Base-by-base conservation (phyloP, 2,797 vertebrate genomes). In the Alfaro cultratus region DNA sequence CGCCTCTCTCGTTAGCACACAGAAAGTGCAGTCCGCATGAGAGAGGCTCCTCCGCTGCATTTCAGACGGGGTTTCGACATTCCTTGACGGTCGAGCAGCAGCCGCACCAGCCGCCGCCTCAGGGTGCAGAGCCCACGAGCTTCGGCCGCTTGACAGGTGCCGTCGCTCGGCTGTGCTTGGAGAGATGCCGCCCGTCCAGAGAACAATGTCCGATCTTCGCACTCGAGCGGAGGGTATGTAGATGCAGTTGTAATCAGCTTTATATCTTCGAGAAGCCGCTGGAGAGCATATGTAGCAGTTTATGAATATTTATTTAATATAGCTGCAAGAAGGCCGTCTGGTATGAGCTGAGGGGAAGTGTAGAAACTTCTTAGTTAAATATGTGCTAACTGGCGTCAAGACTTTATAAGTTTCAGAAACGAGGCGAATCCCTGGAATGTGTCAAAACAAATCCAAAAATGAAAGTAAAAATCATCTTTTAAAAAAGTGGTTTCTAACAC, bases 141-240 rank as follows among this genome's bases (percentile, higher is more conserved):
- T 74, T 84, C 89, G 75, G 84, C 91, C 87, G 93, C 77, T 83
- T 93, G 94, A 94, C 95, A 96, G 95, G 94, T 95, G 95, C 92
- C 82, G 80, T 91, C 81, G 72, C 88, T 80, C 86, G 87, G 89
- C 89, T 87, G 78, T 73, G 88, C 73, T 78, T 41, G 81, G 79
- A 79, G 94, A 89, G 93, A 97, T 98, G 98, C 96, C 97, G 78
- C 96, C 97, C 49, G 97, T 98, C 84, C 97, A 97, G 93, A 98
- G 97, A 87, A 97, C 97, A 0, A 95, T 99, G 95, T 97, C 97
- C 1, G 98, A 98, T 93, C 96, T 99, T 85, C 97, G 98, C 77
- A 96, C 95, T 47, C 95, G 98, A 5, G 95, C 96, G 0, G 98
- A 98, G 88, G 98, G 98, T 99, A 94, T 95, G 97, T 94, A 68